These are phyloP conservation scores for Valencia hispanica DNA, from an alignment of 2,797 vertebrate species.

Conservation along the genomic window DNA sequence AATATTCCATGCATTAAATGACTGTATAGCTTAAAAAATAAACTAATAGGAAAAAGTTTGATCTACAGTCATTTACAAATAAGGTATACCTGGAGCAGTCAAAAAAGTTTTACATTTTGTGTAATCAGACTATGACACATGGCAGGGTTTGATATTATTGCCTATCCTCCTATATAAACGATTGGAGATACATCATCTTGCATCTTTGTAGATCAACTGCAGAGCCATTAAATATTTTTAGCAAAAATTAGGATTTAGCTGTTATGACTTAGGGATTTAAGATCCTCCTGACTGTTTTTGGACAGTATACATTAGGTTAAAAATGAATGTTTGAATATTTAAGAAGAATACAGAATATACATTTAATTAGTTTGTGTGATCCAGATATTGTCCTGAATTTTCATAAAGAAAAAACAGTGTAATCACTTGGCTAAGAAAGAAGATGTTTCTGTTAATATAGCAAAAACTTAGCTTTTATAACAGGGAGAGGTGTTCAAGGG, in stretches of 20 bases:
- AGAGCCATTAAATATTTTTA: neutral
- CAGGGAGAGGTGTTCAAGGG: slow-evolving; percentile 85
- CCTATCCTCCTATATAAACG: neutral
- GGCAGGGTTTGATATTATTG: neutral
- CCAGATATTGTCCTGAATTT: slow-evolving; percentile 7
- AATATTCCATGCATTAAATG: neutral
- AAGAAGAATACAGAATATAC: neutral
- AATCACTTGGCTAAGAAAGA: slow-evolving; percentile 47
- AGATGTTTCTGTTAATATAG: slow-evolving; percentile 70
- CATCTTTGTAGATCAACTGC: neutral
- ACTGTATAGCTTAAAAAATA: too few species aligned
- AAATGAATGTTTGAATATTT: neutral
- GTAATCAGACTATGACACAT: neutral
- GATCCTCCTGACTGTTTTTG: neutral
- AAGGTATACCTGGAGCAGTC: neutral
- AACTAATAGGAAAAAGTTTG: neutral
- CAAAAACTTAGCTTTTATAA: slow-evolving; percentile 87
- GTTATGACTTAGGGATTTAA: neutral
- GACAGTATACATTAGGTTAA: neutral
- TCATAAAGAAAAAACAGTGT: slow-evolving; percentile 16
- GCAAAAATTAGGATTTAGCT: neutral
- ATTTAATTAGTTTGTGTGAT: neutral
- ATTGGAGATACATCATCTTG: neutral
- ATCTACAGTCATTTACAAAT: neutral
- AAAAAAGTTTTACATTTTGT: neutral